phyloP scores from a whole-genome alignment of 2,888 invertebrate species.

The Lepetodrilus schrolli region DNA sequence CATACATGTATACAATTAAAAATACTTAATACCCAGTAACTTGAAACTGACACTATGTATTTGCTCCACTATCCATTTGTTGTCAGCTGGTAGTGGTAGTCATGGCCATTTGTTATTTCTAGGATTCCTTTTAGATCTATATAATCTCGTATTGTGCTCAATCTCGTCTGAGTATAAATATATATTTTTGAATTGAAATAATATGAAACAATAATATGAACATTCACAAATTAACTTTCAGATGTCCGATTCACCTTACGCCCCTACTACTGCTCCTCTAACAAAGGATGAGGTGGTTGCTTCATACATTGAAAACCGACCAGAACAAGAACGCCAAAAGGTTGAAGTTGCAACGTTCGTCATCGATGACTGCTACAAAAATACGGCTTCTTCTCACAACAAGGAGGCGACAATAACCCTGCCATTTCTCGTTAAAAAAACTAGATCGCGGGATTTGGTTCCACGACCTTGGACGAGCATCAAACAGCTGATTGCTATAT shows the following conservation, averaged over 20 bases:
- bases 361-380: constrained; percentile 33
- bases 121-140: too few relatives aligned
- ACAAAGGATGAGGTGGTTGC: not conserved
- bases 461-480: constrained; percentile 34
- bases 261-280: not conserved
- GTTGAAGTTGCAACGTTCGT: constrained; percentile 19
- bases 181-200: too few relatives aligned
- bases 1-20: too few relatives aligned
- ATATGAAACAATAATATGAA: too few relatives aligned
- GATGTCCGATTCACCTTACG: not conserved
- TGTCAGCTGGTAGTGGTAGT: too few relatives aligned
- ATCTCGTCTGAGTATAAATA: too few relatives aligned
- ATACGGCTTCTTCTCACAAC: constrained; percentile 32
- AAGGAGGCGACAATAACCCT: constrained; percentile 39
- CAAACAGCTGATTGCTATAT: constrained; percentile 28
- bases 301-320: not conserved
- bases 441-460: constrained; percentile 31
- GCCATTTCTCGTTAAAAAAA: constrained; percentile 35
- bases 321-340: not conserved
- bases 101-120: too few relatives aligned
- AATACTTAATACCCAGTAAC: too few relatives aligned
- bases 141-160: too few relatives aligned
- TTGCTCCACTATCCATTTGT: too few relatives aligned
- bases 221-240: too few relatives aligned
- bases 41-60: too few relatives aligned